Base-by-base conservation (phyloP, 2,797 vertebrate genomes). In the Muscicapa striata region DNA sequence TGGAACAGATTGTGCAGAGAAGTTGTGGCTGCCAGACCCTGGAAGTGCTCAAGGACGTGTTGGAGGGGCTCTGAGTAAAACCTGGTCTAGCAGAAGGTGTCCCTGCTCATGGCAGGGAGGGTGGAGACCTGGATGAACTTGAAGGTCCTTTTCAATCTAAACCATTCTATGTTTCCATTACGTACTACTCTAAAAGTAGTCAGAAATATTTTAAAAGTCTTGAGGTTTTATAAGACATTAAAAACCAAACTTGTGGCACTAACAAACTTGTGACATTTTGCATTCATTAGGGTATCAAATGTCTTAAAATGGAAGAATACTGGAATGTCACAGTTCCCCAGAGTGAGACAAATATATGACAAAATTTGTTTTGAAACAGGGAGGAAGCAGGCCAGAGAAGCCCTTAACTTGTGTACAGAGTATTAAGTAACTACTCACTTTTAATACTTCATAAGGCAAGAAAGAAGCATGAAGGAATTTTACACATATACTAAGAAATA, bases 331-430 rank as follows among this genome's bases (percentile, higher is more conserved):
- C 30, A 87, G 62, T 32, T 80, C 32, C 46, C n/a, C 21, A 16
- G 68, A 26, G 92, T 81, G 61, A 80, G 30, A 77, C 40, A 93
- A 92, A 93, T 43, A 19, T 72, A 83, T n/a, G 73, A 89, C 58
- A 94, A 90, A 89, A 51, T 59, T 62, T 75, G 48, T 79, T 94
- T 58, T 89, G 66, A 93, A 91, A 93, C 4, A 40, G n/a, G 55
- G 57, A 89, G 21, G 16, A 83, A 17, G 61, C 34, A 80, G 76
- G 36, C 24, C 69, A 93, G 76, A 89, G 75, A 85, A 89, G 26
- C 11, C 30, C 18, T 4, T 40, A 77, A 83, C 43, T 95, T 7
- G 4, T 38, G 9, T 77, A 62, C 40, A 32, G 45, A 41, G 10
- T 40, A 84, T 64, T 69, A 93, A 91, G 45, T 69, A 76, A 64